phyloP scores from a whole-genome alignment of 1,140 invertebrate species.

The Zaprionus camerounensis region DNA sequence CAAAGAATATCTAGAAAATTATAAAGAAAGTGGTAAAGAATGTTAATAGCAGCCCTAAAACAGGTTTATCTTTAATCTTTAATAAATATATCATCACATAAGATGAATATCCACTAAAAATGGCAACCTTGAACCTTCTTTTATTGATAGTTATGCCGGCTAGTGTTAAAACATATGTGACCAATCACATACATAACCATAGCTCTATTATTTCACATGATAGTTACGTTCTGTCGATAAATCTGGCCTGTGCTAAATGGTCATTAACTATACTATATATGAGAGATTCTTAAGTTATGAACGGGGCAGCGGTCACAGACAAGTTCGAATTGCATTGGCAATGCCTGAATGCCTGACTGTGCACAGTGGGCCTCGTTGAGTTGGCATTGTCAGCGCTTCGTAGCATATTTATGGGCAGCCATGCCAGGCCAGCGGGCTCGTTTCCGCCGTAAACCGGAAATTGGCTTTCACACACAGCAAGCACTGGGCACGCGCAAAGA shows the following conservation, averaged over 20 bases:
- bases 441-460: constrained; percentile 80
- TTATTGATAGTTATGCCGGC: too few species aligned
- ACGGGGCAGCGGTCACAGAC: constrained; percentile 41
- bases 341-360: not conserved
- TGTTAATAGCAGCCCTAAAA: too few species aligned
- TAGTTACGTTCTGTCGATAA: not conserved
- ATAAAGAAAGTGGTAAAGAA: too few species aligned
- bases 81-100: too few species aligned
- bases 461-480: constrained; percentile 56
- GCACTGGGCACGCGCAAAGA: constrained; percentile 34
- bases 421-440: constrained; percentile 35
- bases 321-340: constrained; percentile 49
- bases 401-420: constrained; percentile 49
- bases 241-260: not conserved
- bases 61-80: too few species aligned
- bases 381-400: constrained; percentile 37
- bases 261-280: constrained; percentile 7
- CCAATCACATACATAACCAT: too few species aligned
- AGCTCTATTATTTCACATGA: too few species aligned
- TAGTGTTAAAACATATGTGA: too few species aligned
- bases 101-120: too few species aligned
- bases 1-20: too few species aligned
- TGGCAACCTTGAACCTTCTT: too few species aligned
- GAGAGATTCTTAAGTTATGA: constrained; percentile 11
- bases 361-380: not conserved